Evolutionary conservation across 2,888 invertebrate species (phyloP).

Genomic region (Camptogramma bilineatum): DNA sequence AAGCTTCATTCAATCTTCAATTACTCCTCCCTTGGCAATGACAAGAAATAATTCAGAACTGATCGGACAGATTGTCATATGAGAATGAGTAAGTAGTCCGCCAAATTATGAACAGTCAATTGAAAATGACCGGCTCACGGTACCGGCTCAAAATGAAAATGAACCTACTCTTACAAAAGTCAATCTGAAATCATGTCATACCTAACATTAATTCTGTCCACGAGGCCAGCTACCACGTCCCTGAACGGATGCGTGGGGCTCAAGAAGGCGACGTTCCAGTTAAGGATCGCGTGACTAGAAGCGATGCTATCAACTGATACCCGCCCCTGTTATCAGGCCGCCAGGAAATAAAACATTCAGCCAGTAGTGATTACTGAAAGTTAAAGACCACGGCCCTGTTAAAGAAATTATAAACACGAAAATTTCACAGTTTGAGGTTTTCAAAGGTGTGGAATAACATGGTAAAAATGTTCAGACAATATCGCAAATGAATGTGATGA

Average conservation of each 20-base stretch:
- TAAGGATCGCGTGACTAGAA: slow-evolving; percentile 70
- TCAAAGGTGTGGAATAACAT: background rate
- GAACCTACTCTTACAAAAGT: too few relatives aligned
- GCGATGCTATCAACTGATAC: slow-evolving; percentile 63
- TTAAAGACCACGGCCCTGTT: slow-evolving; percentile 32
- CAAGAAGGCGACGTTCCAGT: slow-evolving; percentile 34
- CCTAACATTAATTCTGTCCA: too few relatives aligned
- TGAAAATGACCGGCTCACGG: too few relatives aligned
- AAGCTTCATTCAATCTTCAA: too few relatives aligned
- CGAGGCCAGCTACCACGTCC: background rate
- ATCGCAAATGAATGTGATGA: background rate
- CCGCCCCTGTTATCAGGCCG: slow-evolving; percentile 68
- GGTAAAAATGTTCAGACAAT: background rate
- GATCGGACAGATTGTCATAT: too few relatives aligned
- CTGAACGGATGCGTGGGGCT: slow-evolving; percentile 4
- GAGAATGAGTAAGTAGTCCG: too few relatives aligned
- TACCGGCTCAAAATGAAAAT: too few relatives aligned
- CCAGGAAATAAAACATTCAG: slow-evolving; percentile 73
- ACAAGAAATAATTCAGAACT: too few relatives aligned
- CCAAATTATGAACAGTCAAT: too few relatives aligned
- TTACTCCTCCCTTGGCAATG: too few relatives aligned
- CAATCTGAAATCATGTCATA: too few relatives aligned
- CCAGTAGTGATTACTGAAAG: slow-evolving; percentile 53
- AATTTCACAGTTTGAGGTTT: background rate
- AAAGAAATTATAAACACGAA: slow-evolving; percentile 27